Base-by-base conservation (phyloP, 2,888 invertebrate species). In the Agrotis puta region DNA sequence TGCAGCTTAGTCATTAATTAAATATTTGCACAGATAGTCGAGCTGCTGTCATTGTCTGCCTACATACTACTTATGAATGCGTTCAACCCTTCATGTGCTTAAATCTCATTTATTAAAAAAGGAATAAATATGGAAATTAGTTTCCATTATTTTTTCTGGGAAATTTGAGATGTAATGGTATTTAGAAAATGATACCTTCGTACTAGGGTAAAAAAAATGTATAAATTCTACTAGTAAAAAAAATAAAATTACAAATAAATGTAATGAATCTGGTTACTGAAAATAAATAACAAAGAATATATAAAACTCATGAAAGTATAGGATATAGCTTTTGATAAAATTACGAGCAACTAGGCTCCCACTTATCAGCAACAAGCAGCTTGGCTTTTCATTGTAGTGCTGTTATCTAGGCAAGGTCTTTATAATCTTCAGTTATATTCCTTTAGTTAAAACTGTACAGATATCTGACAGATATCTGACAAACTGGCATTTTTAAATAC, bases 1-100 rank as follows among this genome's bases (percentile, higher is more conserved):
- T 74, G 72, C 67, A 67, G 82, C 76, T 90, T 89, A 88, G 81
- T 91, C 87, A 89, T 83, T 89, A 88, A 84, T 89, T 89, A 86
- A 89, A 89, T 91, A 90, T 90, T 91, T 88, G 89, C 81, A 64
- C 82, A 83, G 77, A 66, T 81, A 83, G 77, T 76, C 76, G 67
- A 68, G 67, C 71, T 84, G 74, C 83, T 81, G 82, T 85, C 81
- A 86, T 85, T 86, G 84, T 85, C 82, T 85, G 76, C 43, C 58
- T 70, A 58, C 70, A 64, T 51, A 48, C 9, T 27, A 69, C 51
- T 50, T 63, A 69, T 58, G 62, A 77, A 51, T 67, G 69, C 63
- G 27, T 70, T 75, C 50, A 56, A 64, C 64, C 27, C 69, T 77
- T 70, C 65, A 39, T 11, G 11, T 9, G 39, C 9, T 39, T 39